Conservation (phyloP, 2,113 vertebrate genomes). For the Sprattus sprattus region DNA sequence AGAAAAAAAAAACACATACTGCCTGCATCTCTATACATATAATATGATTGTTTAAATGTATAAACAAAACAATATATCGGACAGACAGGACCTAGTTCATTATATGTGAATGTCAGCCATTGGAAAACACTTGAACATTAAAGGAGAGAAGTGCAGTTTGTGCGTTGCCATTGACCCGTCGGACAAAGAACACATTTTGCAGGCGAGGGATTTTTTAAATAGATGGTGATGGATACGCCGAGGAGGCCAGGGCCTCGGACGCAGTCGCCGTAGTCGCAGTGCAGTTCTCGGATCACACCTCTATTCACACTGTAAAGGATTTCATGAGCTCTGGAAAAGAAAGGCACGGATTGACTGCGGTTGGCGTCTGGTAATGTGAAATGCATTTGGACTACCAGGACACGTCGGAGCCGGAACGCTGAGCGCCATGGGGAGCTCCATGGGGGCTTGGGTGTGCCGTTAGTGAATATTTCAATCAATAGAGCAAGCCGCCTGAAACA, state of each 20-base stretch:
- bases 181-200: background rate
- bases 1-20: background rate
- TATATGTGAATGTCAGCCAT: constrained; percentile 54
- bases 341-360: background rate
- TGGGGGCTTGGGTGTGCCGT: background rate
- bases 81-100: constrained; percentile 28
- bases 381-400: constrained; percentile 1
- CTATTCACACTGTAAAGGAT: constrained; percentile 1
- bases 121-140: constrained; percentile 23
- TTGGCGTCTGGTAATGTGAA: background rate
- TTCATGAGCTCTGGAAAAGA: background rate
- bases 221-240: background rate
- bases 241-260: background rate
- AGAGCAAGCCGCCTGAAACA: background rate
- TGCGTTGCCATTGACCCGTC: constrained; percentile 23
- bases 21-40: background rate
- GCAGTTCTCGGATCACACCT: background rate
- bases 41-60: constrained; percentile 22
- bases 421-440: background rate
- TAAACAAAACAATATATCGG: constrained; percentile 29
- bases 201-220: background rate
- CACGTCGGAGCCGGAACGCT: background rate
- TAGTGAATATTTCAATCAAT: constrained; percentile 9
- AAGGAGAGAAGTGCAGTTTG: background rate
- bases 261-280: background rate